Evolutionary conservation across 2,113 vertebrate species (phyloP).

Genomic region (Tragelaphus imberbis): DNA sequence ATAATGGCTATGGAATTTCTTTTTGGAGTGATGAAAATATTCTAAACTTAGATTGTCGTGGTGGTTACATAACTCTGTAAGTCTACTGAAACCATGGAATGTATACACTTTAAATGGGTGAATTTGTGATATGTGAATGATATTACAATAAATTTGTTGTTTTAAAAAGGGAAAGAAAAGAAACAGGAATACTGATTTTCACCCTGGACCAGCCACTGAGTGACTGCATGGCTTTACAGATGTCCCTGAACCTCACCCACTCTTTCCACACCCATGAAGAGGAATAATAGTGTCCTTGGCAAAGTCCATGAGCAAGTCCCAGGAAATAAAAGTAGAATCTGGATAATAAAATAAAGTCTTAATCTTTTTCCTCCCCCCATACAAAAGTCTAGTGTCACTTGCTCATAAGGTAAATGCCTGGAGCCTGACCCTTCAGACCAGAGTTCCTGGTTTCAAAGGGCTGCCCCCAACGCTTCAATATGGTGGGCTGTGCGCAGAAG

Average conservation of each 20-base stretch:
- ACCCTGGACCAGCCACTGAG: background rate
- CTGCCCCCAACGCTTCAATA: rapidly evolving
- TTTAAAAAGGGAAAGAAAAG: background rate
- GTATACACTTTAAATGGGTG: background rate
- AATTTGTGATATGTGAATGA: background rate
- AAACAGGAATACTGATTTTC: background rate
- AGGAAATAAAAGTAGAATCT: background rate
- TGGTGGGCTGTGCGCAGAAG: background rate
- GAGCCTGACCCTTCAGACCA: background rate
- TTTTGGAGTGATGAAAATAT: background rate
- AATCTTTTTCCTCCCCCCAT: background rate
- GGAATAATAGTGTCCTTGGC: background rate
- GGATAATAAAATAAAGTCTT: background rate
- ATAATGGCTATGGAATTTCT: background rate
- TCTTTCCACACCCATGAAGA: background rate
- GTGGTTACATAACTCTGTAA: background rate
- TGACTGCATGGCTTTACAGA: background rate
- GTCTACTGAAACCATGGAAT: background rate
- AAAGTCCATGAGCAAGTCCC: background rate
- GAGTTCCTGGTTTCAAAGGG: background rate
- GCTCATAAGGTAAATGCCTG: background rate
- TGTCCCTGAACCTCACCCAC: background rate
- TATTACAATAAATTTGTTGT: background rate
- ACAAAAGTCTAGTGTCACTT: background rate
- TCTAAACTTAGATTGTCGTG: background rate